Percentiles rank a stretch among this genome's conserved stretches.
These are phyloP conservation scores for Halictus quadricinctus DNA, from an alignment of 2,888 invertebrate species.

Conservation along the genomic window DNA sequence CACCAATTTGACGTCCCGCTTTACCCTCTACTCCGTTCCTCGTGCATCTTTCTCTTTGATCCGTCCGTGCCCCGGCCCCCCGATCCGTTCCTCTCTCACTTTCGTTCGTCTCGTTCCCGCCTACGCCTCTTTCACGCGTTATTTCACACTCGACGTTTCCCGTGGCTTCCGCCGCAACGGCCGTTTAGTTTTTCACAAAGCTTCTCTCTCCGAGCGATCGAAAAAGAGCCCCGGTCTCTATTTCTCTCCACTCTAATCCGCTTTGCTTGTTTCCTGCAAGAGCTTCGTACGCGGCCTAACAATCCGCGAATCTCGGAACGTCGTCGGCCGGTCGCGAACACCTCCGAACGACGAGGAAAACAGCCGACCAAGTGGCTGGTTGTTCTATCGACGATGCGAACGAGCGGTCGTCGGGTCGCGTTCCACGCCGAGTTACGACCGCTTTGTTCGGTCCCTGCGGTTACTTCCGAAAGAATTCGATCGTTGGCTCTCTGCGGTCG, in stretches of 20 bases:
- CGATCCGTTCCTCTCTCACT: slow-evolving; percentile 5
- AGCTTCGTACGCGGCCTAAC: neutral
- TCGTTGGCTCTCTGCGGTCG: slow-evolving; percentile 27
- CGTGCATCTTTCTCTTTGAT: slow-evolving; percentile 11
- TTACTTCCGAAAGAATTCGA: slow-evolving; percentile 48
- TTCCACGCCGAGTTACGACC: slow-evolving; percentile 57
- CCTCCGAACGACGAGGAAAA: slow-evolving; percentile 28
- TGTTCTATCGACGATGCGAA: slow-evolving; percentile 34
- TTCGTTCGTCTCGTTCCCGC: slow-evolving; percentile 8
- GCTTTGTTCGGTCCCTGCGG: slow-evolving; percentile 39
- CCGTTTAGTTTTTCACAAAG: slow-evolving; percentile 7
- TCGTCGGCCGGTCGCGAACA: neutral
- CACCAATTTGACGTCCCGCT: slow-evolving; percentile 63
- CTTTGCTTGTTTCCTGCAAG: neutral
- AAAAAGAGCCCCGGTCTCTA: neutral
- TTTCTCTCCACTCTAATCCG: neutral
- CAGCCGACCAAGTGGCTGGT: slow-evolving; percentile 58
- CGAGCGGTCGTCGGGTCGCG: slow-evolving; percentile 40
- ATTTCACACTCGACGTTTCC: slow-evolving; percentile 3
- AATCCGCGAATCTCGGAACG: slow-evolving; percentile 21
- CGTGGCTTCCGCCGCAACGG: neutral
- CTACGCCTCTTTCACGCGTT: neutral
- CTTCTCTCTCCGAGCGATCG: neutral
- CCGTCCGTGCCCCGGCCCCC: neutral
- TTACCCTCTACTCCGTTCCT: slow-evolving; percentile 20